A percentile compares a stretch with the other conserved stretches of the same genome.
These are phyloP conservation scores for Anthopleura xanthogrammica DNA, from an alignment of 92 coral and sea anemone genomes.

Conservation along the genomic window DNA sequence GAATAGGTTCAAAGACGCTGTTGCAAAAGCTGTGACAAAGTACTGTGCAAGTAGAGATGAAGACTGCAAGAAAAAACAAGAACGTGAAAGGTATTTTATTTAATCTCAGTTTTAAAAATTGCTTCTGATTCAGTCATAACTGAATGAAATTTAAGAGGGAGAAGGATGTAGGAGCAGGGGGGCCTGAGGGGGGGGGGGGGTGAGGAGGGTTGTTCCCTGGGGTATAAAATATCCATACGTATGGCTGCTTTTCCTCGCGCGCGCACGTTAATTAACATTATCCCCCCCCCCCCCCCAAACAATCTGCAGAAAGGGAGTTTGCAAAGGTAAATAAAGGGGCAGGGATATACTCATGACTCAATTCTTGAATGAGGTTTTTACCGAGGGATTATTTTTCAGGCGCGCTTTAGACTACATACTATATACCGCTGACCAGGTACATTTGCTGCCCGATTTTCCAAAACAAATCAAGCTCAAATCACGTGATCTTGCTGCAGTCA, in stretches of 20 bases:
- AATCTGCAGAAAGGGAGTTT: too few relatives aligned
- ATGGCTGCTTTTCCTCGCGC: too few relatives aligned
- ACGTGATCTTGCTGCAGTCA: neutral
- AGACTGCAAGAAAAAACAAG: neutral
- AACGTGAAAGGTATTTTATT: constrained; percentile 5
- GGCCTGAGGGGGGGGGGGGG: too few relatives aligned
- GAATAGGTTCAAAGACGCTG: neutral
- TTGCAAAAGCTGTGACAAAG: neutral
- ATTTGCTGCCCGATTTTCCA: constrained; percentile 1
- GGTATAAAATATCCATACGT: too few relatives aligned
- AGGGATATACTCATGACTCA: too few relatives aligned
- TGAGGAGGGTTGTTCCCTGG: too few relatives aligned
- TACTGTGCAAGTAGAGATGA: neutral
- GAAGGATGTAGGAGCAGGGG: too few relatives aligned
- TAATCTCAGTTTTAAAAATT: neutral
- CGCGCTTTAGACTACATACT: constrained; percentile 1
- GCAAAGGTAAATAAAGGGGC: too few relatives aligned
- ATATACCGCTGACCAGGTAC: constrained; percentile 7
- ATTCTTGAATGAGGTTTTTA: too few relatives aligned
- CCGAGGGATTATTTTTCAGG: neutral
- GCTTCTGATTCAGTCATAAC: neutral
- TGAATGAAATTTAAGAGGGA: too few relatives aligned
- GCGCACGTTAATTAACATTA: too few relatives aligned
- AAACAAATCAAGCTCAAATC: neutral
- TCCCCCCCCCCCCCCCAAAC: too few relatives aligned